Evolutionary conservation across 2,888 invertebrate species (phyloP).

Genomic region (Calliopum simillimum): DNA sequence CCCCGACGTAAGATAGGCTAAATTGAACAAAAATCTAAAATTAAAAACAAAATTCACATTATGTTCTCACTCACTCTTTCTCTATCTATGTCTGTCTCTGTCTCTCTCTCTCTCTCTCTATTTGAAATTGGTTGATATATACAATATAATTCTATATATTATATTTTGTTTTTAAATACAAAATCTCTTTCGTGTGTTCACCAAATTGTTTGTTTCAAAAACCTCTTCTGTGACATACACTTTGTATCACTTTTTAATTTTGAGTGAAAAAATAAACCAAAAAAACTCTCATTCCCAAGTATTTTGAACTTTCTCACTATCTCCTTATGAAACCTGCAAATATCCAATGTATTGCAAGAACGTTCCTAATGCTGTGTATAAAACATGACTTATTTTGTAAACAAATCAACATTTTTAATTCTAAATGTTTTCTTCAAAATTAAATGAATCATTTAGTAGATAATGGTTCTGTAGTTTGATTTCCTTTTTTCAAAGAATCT

Average conservation of each 20-base stretch:
- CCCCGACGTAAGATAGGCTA: conserved; percentile 79
- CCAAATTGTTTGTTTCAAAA: conserved; percentile 24
- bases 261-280: conserved; percentile 27
- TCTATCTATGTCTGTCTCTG: conserved; percentile 11
- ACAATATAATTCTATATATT: conserved; percentile 26
- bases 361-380: not conserved
- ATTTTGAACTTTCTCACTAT: conserved; percentile 17
- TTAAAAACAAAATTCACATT: conserved; percentile 38
- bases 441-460: too few relatives aligned
- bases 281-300: too few relatives aligned
- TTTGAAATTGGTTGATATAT: conserved; percentile 17
- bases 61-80: conserved; percentile 18
- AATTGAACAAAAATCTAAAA: conserved; percentile 52
- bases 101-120: conserved; percentile 30
- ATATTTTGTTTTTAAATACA: conserved; percentile 23
- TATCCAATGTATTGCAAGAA: not conserved
- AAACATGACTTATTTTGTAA: too few relatives aligned
- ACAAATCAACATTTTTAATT: too few relatives aligned
- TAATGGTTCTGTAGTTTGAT: too few relatives aligned
- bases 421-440: too few relatives aligned
- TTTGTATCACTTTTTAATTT: conserved; percentile 12
- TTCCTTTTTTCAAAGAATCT: too few relatives aligned
- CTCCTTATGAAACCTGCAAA: not conserved
- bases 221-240: conserved; percentile 7
- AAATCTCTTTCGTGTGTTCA: conserved; percentile 34